Base-by-base conservation (phyloP, 2,113 vertebrate genomes). In the Montifringilla adamsi region DNA sequence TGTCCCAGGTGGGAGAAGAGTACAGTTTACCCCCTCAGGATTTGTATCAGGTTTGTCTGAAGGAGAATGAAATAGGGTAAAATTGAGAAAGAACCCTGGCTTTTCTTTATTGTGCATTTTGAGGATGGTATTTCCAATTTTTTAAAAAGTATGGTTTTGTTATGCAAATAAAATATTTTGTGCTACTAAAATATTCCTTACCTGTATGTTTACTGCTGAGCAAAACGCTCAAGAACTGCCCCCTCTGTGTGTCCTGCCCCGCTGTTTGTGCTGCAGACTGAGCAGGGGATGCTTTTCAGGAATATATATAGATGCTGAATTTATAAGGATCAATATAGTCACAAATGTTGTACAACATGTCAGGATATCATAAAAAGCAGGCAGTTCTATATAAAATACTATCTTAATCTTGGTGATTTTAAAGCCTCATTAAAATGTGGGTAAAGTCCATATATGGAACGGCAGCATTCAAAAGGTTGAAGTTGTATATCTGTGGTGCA, bases 291-390 rank as follows among this genome's bases (percentile, higher is more conserved):
- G 64, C 92, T 98, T 97, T 95, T 95, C 95, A 93, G 95, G 95
- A 96, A 97, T 97, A 97, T 97, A 97, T 97, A 94, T 55, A 97
- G 94, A 97, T 97, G 96, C 96, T 96, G 97, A 97, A 97, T 98
- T 98, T 98, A 97, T 98, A 98, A 98, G 97, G 97, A 98, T 98
- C 96, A 96, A 96, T 97, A 96, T 97, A 98, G 96, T 97, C 94
- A 58, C 95, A 96, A 98, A 97, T 98, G 98, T 98, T 98, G 98
- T 98, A 98, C 98, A 98, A 97, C 97, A 97, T 98, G 97, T 98
- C 98, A 98, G 94, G 95, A 93, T 97, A 97, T 93, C 98, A 97
- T 98, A 98, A 98, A 98, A 97, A 96, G 94, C 97, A 97, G 96
- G 97, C 97, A 97, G 97, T 97, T 97, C 97, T 97, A 64, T 97